These are phyloP conservation scores for Orcinus orca DNA, from an alignment of 2,113 vertebrate genomes.

Conservation along the genomic window DNA sequence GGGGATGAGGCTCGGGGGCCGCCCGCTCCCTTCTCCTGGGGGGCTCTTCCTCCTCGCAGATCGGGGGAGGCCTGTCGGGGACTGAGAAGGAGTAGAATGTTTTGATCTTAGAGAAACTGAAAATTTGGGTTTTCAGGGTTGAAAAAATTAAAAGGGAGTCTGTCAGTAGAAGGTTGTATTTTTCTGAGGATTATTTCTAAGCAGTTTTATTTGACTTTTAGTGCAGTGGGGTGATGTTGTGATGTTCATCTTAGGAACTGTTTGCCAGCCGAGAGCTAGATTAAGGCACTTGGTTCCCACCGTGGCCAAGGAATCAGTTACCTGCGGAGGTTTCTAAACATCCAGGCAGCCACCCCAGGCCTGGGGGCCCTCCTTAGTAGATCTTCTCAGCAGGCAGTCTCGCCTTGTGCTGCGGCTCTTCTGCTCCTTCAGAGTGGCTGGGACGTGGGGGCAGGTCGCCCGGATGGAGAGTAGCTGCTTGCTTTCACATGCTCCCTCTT, in stretches of 20 bases:
- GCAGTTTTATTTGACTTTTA: background rate
- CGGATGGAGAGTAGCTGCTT: background rate
- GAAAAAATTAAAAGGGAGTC: background rate
- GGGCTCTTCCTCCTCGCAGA: background rate
- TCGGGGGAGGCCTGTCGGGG: background rate
- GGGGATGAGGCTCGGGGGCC: too few species aligned
- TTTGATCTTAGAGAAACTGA: background rate
- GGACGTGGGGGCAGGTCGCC: background rate
- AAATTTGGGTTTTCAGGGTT: background rate
- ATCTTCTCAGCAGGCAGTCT: background rate
- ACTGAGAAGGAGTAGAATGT: background rate
- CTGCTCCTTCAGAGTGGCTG: background rate
- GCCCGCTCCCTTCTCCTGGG: background rate
- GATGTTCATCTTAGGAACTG: background rate
- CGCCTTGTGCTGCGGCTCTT: background rate
- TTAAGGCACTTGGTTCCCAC: background rate
- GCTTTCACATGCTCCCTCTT: background rate
- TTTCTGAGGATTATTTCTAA: background rate
- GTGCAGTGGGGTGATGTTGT: background rate
- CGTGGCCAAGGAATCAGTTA: fast-evolving
- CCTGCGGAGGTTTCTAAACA: background rate
- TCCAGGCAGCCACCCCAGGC: background rate
- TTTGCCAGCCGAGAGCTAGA: background rate
- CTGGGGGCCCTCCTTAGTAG: background rate
- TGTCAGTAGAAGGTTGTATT: background rate